A percentile compares a stretch with the other conserved stretches of the same genome.
Evolutionary conservation across 2,888 invertebrate genomes (phyloP).

Genomic region (Drosophila affinis): DNA sequence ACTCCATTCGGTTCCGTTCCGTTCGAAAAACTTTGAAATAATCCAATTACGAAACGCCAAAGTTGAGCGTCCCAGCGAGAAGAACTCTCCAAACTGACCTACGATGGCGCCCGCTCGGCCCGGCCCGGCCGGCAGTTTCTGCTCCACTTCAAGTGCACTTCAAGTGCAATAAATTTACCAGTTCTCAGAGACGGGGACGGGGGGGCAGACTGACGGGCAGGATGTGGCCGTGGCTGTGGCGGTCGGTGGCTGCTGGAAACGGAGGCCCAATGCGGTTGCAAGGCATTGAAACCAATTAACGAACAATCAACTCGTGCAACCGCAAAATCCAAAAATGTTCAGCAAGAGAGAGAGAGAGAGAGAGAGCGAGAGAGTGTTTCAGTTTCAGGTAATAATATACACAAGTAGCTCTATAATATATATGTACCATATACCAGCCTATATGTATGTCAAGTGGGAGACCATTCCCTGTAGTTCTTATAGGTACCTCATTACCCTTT

Average conservation of each 20-base stretch:
- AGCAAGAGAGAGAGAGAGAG: slow-evolving; percentile 1
- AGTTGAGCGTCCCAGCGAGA: slow-evolving; percentile 15
- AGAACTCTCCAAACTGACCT: slow-evolving; percentile 19
- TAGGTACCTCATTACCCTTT: too few species aligned
- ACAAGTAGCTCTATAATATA: not conserved
- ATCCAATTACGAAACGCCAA: slow-evolving; percentile 41
- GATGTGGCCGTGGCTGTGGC: slow-evolving; percentile 9
- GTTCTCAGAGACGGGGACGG: not conserved
- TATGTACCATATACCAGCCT: slow-evolving; percentile 3
- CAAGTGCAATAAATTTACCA: slow-evolving; percentile 41
- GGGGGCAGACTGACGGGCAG: slow-evolving; percentile 1
- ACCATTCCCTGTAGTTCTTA: too few species aligned
- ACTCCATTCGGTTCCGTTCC: too few species aligned
- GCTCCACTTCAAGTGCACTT: slow-evolving; percentile 45
- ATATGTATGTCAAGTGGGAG: too few species aligned
- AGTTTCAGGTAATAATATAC: slow-evolving; percentile 19
- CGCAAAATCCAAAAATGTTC: slow-evolving; percentile 68
- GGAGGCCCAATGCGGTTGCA: slow-evolving; percentile 55
- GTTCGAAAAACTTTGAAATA: slow-evolving; percentile 16
- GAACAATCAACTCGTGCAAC: slow-evolving; percentile 71
- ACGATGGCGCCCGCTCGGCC: slow-evolving; percentile 2
- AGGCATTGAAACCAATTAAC: slow-evolving; percentile 73
- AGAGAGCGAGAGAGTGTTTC: not conserved
- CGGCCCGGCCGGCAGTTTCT: slow-evolving; percentile 17
- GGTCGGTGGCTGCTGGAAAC: not conserved